Conservation (phyloP, 2,113 vertebrate species). For the Phylloscopus trochiloides region DNA sequence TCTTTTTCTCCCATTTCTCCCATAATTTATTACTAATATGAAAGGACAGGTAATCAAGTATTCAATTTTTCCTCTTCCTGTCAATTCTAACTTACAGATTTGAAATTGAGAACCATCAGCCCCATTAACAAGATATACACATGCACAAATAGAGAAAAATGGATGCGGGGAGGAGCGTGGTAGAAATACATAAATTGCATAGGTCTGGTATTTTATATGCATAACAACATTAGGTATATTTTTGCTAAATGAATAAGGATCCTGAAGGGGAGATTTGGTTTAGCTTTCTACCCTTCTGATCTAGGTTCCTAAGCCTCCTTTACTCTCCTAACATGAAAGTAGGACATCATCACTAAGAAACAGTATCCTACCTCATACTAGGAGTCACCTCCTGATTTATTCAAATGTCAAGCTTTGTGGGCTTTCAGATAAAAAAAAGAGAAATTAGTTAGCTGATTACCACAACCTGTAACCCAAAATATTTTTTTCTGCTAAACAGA, state of each 20-base stretch:
- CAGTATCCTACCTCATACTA: not conserved
- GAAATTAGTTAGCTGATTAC: not conserved
- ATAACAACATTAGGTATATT: not conserved
- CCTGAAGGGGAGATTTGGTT: not conserved
- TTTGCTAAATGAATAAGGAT: not conserved
- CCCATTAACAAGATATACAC: accelerated
- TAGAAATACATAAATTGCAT: not conserved
- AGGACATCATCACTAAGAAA: not conserved
- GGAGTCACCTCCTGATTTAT: not conserved
- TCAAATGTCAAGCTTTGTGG: not conserved
- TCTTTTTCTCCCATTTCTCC: not conserved
- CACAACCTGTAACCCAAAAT: not conserved
- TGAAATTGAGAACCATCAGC: not conserved
- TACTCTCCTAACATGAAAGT: not conserved
- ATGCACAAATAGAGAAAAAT: not conserved
- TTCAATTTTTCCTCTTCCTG: not conserved
- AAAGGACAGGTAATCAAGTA: not conserved
- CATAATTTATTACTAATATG: not conserved
- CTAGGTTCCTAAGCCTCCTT: not conserved
- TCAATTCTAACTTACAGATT: not conserved
- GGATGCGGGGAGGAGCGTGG: accelerated
- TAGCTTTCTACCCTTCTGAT: not conserved
- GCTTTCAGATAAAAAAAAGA: not conserved
- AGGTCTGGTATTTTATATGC: not conserved
- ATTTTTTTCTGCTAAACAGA: not conserved